Percentiles rank a stretch among this genome's conserved stretches.
Evolutionary conservation across 2,797 vertebrate species (phyloP).

Genomic region (Syngnathus acus): DNA sequence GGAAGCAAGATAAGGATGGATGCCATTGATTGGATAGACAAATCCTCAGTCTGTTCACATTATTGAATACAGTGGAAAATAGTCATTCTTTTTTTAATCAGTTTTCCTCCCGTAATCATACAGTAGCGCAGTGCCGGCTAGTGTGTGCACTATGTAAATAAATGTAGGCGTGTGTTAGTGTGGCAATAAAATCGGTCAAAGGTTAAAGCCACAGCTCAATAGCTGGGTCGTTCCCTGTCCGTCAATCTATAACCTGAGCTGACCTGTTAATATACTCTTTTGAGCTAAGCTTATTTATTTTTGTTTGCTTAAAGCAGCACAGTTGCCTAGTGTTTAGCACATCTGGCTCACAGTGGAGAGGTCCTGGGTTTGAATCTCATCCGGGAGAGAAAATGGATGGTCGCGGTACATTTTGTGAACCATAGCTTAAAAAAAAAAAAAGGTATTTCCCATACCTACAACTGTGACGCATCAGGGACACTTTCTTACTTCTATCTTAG

Average conservation of each 20-base stretch:
- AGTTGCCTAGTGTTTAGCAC: too few species aligned
- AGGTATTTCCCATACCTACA: background rate
- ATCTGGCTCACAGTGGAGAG: too few species aligned
- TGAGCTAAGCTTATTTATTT: background rate
- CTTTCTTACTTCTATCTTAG: conserved; percentile 7
- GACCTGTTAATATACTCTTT: background rate
- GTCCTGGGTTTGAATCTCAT: too few species aligned
- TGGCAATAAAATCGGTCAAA: conserved; percentile 16
- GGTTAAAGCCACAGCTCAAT: conserved; percentile 21
- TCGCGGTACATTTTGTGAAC: too few species aligned
- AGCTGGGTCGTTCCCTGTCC: conserved; percentile 3
- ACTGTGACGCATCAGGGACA: background rate
- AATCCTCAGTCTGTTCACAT: background rate
- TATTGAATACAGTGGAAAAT: background rate
- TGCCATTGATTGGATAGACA: background rate
- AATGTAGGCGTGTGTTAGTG: background rate
- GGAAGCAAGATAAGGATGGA: background rate
- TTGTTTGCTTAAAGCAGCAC: too few species aligned
- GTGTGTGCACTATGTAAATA: background rate
- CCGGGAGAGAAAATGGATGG: too few species aligned
- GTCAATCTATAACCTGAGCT: conserved; percentile 15
- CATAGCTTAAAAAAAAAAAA: conserved; percentile 13
- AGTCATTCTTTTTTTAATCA: too few species aligned
- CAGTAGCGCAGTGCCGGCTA: background rate
- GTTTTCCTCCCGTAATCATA: background rate